Conservation (phyloP, 2,888 invertebrate genomes). For the Coelinius sp. region DNA sequence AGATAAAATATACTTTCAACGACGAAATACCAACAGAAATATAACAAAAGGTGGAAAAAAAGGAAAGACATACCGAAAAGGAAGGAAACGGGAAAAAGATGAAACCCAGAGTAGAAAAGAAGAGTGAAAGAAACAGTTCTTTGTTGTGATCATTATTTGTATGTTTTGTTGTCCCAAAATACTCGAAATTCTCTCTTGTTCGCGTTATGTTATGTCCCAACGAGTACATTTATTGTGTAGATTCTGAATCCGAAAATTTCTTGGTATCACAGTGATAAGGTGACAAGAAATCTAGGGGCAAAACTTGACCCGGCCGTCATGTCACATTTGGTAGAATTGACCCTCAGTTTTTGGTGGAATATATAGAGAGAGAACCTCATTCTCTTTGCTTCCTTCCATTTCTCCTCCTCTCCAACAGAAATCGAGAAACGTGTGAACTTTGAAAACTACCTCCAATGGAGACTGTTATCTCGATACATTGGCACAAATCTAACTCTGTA, state of each 20-base stretch:
- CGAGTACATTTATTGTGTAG: slow-evolving; percentile 48
- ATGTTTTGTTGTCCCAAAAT: not conserved
- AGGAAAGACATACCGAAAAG: no score
- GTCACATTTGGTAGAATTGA: slow-evolving; percentile 14
- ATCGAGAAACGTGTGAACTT: slow-evolving; percentile 30
- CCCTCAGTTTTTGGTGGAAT: not conserved
- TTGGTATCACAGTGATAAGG: not conserved
- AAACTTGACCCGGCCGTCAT: slow-evolving; percentile 20
- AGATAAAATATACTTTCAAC: not conserved
- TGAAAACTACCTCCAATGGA: slow-evolving; percentile 22
- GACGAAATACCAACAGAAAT: not conserved
- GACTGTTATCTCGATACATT: slow-evolving; percentile 28
- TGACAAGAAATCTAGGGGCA: slow-evolving; percentile 21
- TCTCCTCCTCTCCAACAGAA: slow-evolving; percentile 13
- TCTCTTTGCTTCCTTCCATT: not conserved
- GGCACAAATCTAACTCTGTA: slow-evolving; percentile 11
- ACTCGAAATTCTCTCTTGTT: not conserved
- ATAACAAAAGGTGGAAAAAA: not conserved
- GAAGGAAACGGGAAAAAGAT: not conserved
- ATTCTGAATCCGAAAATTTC: slow-evolving; percentile 50
- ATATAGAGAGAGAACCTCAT: not conserved
- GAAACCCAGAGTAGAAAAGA: not conserved
- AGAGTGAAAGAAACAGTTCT: not conserved
- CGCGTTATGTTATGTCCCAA: not conserved
- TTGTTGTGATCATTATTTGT: not conserved